Evolutionary conservation across 2,888 invertebrate genomes (phyloP).

Genomic region (Folsomia candida): DNA sequence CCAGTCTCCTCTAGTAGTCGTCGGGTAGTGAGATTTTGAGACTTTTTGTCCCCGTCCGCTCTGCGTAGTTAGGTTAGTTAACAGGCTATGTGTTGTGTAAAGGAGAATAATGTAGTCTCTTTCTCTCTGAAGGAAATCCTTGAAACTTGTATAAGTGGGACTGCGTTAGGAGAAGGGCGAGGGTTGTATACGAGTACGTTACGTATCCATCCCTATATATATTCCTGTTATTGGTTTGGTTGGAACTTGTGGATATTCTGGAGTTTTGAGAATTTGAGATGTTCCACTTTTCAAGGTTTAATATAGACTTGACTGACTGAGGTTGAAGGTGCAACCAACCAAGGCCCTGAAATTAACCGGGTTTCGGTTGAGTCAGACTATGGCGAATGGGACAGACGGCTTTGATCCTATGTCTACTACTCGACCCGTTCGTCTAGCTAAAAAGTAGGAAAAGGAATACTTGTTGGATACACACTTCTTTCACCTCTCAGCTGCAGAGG

Average conservation of each 20-base stretch:
- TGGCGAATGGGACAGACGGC: not conserved
- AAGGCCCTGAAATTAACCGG: constrained; percentile 19
- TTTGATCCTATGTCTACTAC: not conserved
- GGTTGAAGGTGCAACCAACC: not conserved
- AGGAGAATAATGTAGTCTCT: not conserved
- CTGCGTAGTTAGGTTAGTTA: not conserved
- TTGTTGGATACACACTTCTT: too few species aligned
- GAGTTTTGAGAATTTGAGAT: not conserved
- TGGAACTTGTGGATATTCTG: not conserved
- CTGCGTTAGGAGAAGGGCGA: too few species aligned
- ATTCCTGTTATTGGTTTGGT: not conserved
- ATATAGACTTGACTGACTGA: not conserved
- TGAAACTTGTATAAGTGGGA: not conserved
- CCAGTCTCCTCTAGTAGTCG: not conserved
- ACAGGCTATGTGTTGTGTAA: not conserved
- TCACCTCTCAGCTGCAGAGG: too few species aligned
- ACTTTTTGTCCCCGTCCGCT: too few species aligned
- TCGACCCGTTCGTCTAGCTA: too few species aligned
- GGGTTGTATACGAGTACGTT: too few species aligned
- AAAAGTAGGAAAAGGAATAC: too few species aligned
- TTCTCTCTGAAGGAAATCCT: constrained; percentile 1
- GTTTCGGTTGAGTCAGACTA: not conserved
- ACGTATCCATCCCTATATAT: not conserved
- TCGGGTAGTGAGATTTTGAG: not conserved
- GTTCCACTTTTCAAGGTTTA: constrained; percentile 5